phyloP scores from a whole-genome alignment of 2,797 vertebrate species.

The Acipenser transmontanus region DNA sequence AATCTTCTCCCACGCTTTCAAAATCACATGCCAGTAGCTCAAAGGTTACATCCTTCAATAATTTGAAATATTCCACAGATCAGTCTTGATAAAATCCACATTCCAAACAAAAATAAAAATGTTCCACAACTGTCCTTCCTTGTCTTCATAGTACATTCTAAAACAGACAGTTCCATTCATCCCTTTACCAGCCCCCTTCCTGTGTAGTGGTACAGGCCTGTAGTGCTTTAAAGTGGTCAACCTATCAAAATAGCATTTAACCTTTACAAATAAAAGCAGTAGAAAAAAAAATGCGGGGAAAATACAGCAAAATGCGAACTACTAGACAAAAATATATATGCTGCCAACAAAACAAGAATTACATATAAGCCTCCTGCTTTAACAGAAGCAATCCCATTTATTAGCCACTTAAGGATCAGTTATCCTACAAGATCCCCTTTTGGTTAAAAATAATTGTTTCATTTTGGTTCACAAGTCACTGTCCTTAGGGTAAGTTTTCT shows the following conservation, averaged over 20 bases:
- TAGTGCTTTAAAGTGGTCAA: constrained; percentile 43
- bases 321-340: no score
- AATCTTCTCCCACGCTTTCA: constrained; percentile 4
- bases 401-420: constrained; percentile 9
- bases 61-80: no score
- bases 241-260: constrained; percentile 34
- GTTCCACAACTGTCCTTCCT: neutral
- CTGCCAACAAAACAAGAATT: constrained; percentile 61
- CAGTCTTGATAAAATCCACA: no score
- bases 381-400: constrained; percentile 58
- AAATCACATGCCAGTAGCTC: neutral
- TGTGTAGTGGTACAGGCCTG: constrained; percentile 40
- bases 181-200: constrained; percentile 21
- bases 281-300: constrained; percentile 29
- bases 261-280: constrained; percentile 54
- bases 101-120: neutral
- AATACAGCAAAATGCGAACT: no score
- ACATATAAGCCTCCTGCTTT: constrained; percentile 61
- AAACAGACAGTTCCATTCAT: constrained; percentile 14
- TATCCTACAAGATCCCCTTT: constrained; percentile 37
- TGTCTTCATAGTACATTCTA: neutral
- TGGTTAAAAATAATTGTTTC: constrained; percentile 16
- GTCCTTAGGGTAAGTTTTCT: no score
- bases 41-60: no score
- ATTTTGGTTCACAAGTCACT: constrained; percentile 14